Base-by-base conservation (phyloP, 1,140 invertebrate species). In the Drosophila lacteicornis region DNA sequence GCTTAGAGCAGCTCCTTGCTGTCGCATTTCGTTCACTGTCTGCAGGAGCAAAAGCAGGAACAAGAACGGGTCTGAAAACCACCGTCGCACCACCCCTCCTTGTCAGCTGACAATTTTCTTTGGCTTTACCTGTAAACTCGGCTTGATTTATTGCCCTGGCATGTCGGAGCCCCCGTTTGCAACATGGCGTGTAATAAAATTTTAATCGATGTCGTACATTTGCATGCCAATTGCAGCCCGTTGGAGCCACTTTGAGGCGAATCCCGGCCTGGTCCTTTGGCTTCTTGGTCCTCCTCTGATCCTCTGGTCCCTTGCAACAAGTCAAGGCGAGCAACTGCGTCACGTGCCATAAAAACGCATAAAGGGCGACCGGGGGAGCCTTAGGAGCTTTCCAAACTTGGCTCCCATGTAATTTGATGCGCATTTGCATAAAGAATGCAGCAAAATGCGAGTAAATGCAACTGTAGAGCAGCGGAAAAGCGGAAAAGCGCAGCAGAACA, bases 201-300 rank as follows among this genome's bases (percentile, higher is more conserved):
- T 90, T 90, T 90, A 90, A 90, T 90, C 85, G 85, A 91, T 90
- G 85, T 90, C 85, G 85, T 85, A 90, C 85, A 90, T 91, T 90
- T 90, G 82, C 85, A 88, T 88, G 86, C 85, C 85, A 90, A 88
- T 90, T 90, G 85, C 84, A 84, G 77, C 63, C 84, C 69, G 71
- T 82, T 75, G 62, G 55, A 78, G 70, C 67, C 68, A 74, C 70
- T 74, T 74, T 73, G 46, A 51, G 67, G 67, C 46, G 45, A 51
- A 70, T 55, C 67, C 60, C 15, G 49, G 49, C 49, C 67, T 22
- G 33, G 47, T 66, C 40, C 61, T 67, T 38, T 46, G 30, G 42
- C 17, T 19, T 15, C 25, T 27, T 63, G 60, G 11, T 30, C 25
- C 40, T 45, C 25, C 11, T 38, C 30, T 25, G 25, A 11, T 27